These are phyloP conservation scores for Panopea generosa DNA, from an alignment of 2,888 invertebrate species.

Conservation along the genomic window DNA sequence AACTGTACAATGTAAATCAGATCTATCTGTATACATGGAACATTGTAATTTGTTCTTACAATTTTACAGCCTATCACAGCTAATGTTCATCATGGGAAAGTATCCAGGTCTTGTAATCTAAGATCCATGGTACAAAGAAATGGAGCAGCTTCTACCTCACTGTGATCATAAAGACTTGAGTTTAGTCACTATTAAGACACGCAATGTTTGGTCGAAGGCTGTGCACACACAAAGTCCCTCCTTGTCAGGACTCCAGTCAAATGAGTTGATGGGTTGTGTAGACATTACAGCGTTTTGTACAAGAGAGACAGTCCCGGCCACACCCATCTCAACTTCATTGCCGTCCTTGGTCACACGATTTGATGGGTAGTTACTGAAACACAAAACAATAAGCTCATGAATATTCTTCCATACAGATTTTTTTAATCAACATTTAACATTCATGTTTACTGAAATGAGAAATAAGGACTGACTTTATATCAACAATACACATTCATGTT, in stretches of 20 bases:
- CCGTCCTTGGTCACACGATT: slow-evolving; percentile 90
- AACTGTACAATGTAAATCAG: no score
- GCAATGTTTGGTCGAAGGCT: slow-evolving; percentile 95
- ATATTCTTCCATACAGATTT: not conserved
- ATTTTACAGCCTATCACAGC: no score
- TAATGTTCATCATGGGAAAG: no score
- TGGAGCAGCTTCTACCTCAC: not conserved
- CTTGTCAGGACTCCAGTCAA: slow-evolving; percentile 97
- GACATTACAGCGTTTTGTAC: slow-evolving; percentile 93
- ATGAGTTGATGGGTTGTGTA: slow-evolving; percentile 94
- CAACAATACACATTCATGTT: no score
- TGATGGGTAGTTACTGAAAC: slow-evolving; percentile 91
- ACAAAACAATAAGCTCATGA: slow-evolving; percentile 21
- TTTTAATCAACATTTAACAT: no score
- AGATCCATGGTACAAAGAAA: no score
- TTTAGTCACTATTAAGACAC: slow-evolving; percentile 95
- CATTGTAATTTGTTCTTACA: no score
- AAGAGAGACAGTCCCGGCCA: slow-evolving; percentile 91
- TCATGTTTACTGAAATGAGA: not conserved
- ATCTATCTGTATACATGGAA: no score
- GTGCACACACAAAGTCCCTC: slow-evolving; percentile 94
- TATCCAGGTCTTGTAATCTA: no score
- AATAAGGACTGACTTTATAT: no score
- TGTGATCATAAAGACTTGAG: slow-evolving; percentile 85
- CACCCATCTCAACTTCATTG: slow-evolving; percentile 91